Evolutionary conservation across 2,113 vertebrate species (phyloP).

Genomic region (Loxodonta africana): DNA sequence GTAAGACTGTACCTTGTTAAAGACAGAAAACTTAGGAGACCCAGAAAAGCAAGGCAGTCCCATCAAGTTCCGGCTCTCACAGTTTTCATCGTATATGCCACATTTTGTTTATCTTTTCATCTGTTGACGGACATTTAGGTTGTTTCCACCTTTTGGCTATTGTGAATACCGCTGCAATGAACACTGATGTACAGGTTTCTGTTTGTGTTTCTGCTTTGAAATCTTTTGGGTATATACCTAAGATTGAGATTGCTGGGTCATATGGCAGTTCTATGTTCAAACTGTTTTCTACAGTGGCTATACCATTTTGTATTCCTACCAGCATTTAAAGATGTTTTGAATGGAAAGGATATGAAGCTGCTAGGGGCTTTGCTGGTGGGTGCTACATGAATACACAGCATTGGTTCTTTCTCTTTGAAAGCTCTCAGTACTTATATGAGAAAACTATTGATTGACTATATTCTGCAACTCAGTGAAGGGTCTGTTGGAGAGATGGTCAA

Average conservation of each 20-base stretch:
- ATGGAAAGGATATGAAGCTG: not conserved
- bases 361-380: not conserved
- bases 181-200: no score
- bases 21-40: no score
- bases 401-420: slow-evolving; percentile 1
- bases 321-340: not conserved
- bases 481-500: not conserved
- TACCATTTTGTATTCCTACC: not conserved
- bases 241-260: not conserved
- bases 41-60: no score
- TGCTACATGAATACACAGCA: not conserved
- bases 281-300: not conserved
- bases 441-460: not conserved
- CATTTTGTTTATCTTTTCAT: no score
- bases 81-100: no score
- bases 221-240: not conserved
- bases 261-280: not conserved
- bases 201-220: no score
- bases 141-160: no score
- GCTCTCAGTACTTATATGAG: not conserved
- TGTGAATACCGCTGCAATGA: no score
- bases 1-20: no score
- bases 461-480: not conserved
- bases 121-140: no score
- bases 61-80: no score